Conservation (phyloP, 2,113 vertebrate genomes). For the Rhipidura dahli region DNA sequence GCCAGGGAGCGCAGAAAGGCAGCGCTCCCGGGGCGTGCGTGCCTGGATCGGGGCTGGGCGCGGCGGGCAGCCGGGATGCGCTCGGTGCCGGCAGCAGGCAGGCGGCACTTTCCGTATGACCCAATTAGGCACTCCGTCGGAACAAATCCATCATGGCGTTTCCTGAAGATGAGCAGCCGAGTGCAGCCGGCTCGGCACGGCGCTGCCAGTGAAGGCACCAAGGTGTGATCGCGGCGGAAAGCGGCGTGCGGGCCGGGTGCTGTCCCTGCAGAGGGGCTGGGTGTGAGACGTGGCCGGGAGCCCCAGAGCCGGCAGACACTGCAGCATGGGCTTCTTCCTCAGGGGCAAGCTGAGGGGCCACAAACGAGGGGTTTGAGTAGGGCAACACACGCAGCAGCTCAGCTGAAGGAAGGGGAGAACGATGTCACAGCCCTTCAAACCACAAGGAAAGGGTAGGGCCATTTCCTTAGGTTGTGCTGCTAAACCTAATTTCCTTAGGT, state of each 20-base stretch:
- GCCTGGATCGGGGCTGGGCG: background rate
- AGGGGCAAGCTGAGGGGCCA: background rate
- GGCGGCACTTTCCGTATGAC: constrained; percentile 42
- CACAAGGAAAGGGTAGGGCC: background rate
- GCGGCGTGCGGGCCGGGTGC: fast-evolving
- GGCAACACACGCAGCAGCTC: background rate
- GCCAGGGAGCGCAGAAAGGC: fast-evolving
- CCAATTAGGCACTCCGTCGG: constrained; percentile 57
- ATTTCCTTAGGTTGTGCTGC: background rate
- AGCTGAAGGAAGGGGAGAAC: background rate
- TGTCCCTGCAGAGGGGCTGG: background rate
- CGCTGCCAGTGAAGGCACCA: background rate
- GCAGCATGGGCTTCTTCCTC: background rate
- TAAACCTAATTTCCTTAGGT: background rate
- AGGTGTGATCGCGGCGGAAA: background rate
- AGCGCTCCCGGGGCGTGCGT: fast-evolving
- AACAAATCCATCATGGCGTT: constrained; percentile 58
- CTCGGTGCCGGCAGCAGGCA: background rate
- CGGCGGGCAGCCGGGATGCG: background rate
- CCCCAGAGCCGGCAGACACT: background rate
- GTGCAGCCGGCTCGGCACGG: constrained; percentile 9
- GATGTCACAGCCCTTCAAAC: background rate
- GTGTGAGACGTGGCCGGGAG: background rate
- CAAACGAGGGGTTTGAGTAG: background rate
- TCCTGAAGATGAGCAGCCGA: constrained; percentile 28